Conservation (phyloP, 2,113 vertebrate species). For the Urocolius indicus region DNA sequence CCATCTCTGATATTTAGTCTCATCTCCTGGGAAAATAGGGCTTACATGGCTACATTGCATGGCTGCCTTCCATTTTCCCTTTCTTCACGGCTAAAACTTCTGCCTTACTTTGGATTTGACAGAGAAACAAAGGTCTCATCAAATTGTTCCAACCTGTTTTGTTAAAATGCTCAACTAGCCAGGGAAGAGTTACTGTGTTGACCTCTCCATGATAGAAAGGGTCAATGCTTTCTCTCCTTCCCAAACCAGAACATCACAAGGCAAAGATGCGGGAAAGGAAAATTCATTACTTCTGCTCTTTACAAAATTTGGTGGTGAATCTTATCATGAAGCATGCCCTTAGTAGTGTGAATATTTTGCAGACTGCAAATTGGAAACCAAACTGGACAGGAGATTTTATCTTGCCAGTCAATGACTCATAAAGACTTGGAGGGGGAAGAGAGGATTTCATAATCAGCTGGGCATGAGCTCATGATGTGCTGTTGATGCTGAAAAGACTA, state of each 20-base stretch:
- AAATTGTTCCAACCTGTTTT: background rate
- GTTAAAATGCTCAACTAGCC: background rate
- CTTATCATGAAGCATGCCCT: background rate
- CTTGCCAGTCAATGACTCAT: constrained; percentile 57
- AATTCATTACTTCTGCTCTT: background rate
- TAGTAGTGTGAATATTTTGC: background rate
- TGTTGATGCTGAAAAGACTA: constrained; percentile 57
- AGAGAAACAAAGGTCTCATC: background rate
- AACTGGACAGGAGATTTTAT: constrained; percentile 20
- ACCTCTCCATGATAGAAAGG: background rate
- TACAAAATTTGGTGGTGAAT: background rate
- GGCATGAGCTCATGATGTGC: constrained; percentile 53
- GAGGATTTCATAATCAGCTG: constrained; percentile 66
- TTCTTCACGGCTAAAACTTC: background rate
- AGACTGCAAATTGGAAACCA: constrained; percentile 21
- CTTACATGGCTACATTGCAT: background rate
- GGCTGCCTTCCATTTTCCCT: background rate
- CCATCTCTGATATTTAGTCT: background rate
- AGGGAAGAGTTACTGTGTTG: accelerated
- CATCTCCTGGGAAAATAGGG: background rate
- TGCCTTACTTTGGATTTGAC: background rate
- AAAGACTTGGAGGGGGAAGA: constrained; percentile 17
- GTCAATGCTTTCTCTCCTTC: background rate
- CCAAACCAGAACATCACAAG: background rate
- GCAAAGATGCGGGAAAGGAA: background rate